Evolutionary conservation across 2,113 vertebrate genomes (phyloP).

Genomic region (Ammospiza nelsoni): DNA sequence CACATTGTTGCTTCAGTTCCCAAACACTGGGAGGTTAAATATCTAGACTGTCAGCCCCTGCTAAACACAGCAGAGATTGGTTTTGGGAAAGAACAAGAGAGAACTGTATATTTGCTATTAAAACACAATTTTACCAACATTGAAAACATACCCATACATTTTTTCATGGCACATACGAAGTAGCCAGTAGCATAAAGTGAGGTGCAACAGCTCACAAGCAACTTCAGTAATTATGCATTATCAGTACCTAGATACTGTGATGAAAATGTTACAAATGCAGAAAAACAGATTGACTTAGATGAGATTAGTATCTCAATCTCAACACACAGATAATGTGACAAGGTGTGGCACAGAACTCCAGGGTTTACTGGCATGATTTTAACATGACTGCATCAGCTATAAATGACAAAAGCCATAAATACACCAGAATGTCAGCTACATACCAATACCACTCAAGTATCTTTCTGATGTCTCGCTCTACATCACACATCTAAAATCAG

Average conservation of each 20-base stretch:
- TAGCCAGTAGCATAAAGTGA: background rate
- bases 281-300: background rate
- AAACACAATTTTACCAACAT: background rate
- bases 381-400: background rate
- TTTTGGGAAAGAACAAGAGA: background rate
- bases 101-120: background rate
- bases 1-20: conserved; percentile 1
- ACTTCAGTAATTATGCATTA: background rate
- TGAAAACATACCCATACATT: background rate
- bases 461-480: background rate
- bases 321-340: background rate
- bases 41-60: background rate
- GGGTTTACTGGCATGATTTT: background rate
- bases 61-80: background rate
- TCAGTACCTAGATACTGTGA: background rate
- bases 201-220: background rate
- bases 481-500: background rate
- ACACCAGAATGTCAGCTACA: background rate
- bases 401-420: background rate
- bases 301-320: background rate
- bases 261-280: background rate
- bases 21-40: background rate
- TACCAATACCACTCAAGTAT: background rate
- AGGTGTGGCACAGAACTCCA: background rate
- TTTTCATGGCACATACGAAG: background rate